Percentiles rank a stretch among this genome's conserved stretches.
Conservation (phyloP, 2,113 vertebrate genomes). For the Sterna hirundo region DNA sequence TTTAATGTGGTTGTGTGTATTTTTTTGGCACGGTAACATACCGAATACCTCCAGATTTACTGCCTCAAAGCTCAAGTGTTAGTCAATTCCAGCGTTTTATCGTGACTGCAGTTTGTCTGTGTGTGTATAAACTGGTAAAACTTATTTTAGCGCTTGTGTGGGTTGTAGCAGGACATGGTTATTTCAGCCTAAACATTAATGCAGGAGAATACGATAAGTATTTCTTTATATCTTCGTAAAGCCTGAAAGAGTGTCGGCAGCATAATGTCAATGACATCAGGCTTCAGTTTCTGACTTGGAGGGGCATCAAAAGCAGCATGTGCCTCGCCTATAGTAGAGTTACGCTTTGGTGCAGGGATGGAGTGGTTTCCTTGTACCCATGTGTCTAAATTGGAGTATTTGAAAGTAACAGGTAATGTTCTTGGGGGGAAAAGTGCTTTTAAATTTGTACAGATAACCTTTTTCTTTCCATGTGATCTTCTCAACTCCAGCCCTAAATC, state of each 20-base stretch:
- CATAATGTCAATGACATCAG: background rate
- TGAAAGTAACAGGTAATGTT: background rate
- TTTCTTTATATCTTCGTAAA: background rate
- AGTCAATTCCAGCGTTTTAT: background rate
- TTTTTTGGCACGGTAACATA: background rate
- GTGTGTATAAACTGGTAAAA: background rate
- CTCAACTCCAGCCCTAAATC: background rate
- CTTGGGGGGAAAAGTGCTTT: background rate
- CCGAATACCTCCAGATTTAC: background rate
- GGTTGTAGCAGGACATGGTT: background rate
- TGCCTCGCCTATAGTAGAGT: background rate
- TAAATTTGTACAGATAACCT: background rate
- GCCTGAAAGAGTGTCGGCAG: background rate
- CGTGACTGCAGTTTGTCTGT: background rate
- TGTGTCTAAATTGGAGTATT: fast-evolving
- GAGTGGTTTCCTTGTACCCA: background rate
- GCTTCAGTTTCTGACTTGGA: background rate
- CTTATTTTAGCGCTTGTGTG: background rate
- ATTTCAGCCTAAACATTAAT: background rate
- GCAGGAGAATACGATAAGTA: background rate
- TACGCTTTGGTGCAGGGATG: fast-evolving
- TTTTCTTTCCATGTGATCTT: background rate
- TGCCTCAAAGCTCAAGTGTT: background rate
- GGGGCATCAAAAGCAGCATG: fast-evolving
- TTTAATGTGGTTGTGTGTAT: background rate